phyloP scores from a whole-genome alignment of 2,888 invertebrate species.

The Calameuta pallipes region DNA sequence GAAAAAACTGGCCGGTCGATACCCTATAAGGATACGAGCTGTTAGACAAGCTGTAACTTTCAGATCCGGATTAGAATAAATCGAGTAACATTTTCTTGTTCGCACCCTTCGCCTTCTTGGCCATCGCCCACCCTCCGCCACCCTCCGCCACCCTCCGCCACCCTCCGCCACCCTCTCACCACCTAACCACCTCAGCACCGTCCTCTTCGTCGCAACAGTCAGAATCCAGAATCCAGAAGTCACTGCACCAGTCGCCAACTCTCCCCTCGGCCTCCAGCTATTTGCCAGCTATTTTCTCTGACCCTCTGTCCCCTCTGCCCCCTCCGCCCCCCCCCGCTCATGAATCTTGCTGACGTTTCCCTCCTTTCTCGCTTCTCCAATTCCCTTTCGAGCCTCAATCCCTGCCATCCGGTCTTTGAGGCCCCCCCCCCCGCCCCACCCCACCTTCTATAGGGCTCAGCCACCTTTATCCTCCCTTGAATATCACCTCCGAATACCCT shows the following conservation, averaged over 20 bases:
- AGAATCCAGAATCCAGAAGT: no score
- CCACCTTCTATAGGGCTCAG: neutral
- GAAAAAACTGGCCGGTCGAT: no score
- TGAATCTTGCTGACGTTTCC: constrained; percentile 2
- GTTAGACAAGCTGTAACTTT: constrained; percentile 65
- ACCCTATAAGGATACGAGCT: constrained; percentile 42
- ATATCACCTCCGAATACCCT: constrained; percentile 28
- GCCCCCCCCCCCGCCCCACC: neutral
- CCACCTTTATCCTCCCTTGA: neutral
- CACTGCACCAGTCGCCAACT: constrained; percentile 16
- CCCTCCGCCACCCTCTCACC: constrained; percentile 19
- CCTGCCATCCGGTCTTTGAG: constrained; percentile 3
- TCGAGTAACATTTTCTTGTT: constrained; percentile 43
- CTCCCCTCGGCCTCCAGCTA: constrained; percentile 7
- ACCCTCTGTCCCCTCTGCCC: no score
- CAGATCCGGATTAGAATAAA: constrained; percentile 63
- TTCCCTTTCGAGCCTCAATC: constrained; percentile 15
- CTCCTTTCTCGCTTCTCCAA: constrained; percentile 10
- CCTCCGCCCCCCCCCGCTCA: no score
- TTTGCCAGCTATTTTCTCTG: neutral
- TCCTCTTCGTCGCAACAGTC: neutral
- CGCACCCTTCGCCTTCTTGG: constrained; percentile 23
- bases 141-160: constrained; percentile 28
- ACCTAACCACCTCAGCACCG: constrained; percentile 1
- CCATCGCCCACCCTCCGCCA: constrained; percentile 23